Conservation (phyloP, 30 jellyfish, hydroid and myxozoan genomes). For the Hydractinia symbiolongicarpus region DNA sequence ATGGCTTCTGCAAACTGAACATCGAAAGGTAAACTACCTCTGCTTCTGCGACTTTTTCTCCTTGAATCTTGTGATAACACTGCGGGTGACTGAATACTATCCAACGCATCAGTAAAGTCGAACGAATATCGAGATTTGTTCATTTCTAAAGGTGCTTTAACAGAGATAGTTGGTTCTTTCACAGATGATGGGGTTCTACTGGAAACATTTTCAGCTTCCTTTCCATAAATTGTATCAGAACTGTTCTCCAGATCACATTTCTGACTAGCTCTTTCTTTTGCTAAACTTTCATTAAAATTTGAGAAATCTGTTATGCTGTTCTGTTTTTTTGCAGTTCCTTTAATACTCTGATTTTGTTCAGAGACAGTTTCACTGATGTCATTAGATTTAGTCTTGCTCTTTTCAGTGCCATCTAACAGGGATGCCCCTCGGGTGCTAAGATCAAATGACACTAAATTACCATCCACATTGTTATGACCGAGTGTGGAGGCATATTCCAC, state of each 20-base stretch:
- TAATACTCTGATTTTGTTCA: neutral
- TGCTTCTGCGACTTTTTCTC: constrained; percentile 55
- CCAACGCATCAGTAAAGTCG: constrained; percentile 68
- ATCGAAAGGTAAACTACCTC: constrained; percentile 85
- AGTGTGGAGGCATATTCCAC: neutral
- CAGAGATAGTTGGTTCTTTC: constrained; percentile 24
- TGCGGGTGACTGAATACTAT: constrained; percentile 74
- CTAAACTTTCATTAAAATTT: constrained; percentile 6
- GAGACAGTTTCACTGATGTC: neutral
- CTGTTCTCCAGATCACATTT: neutral
- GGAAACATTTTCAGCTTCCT: neutral
- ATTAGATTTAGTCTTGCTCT: neutral
- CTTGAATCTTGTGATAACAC: constrained; percentile 42
- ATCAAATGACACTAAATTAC: neutral
- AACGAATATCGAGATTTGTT: constrained; percentile 61
- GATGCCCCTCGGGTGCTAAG: constrained; percentile 13
- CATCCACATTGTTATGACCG: neutral
- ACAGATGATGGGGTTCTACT: neutral
- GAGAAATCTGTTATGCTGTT: constrained; percentile 4
- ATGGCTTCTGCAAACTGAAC: constrained; percentile 68
- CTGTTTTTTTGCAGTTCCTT: neutral
- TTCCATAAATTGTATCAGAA: neutral
- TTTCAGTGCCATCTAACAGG: neutral
- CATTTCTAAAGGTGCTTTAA: constrained; percentile 40
- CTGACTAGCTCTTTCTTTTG: constrained; percentile 7